A percentile compares a stretch with the other conserved stretches of the same genome.
Conservation (phyloP, 2,797 vertebrate genomes). For the Catharus ustulatus region DNA sequence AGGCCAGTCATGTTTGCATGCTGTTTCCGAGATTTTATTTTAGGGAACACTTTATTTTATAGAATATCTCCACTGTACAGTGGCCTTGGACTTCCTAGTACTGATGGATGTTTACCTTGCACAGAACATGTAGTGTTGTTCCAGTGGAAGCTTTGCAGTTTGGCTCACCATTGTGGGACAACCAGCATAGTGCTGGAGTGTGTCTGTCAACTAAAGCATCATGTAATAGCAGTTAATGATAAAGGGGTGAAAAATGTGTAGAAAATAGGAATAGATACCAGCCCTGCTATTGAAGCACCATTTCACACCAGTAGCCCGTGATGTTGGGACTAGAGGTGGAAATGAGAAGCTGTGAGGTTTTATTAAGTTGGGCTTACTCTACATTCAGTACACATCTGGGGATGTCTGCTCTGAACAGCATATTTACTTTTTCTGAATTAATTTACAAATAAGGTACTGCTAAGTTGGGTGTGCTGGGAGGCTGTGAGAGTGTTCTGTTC, state of each 20-base stretch:
- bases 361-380: not conserved
- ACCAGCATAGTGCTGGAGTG: not conserved
- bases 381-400: not conserved
- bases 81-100: not conserved
- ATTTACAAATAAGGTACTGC: not conserved
- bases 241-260: not conserved
- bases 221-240: not conserved
- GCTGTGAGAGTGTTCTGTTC: not conserved
- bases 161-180: not conserved
- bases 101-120: not conserved
- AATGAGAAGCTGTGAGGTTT: not conserved
- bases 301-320: fast-evolving
- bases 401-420: not conserved
- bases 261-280: not conserved
- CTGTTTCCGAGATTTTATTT: not conserved
- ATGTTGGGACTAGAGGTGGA: not conserved
- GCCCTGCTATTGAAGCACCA: not conserved
- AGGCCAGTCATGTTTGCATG: not conserved
- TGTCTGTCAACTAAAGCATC: not conserved
- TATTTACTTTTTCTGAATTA: not conserved
- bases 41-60: not conserved
- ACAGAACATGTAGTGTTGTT: not conserved
- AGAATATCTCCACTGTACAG: not conserved
- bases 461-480: not conserved
- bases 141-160: not conserved